Conservation (phyloP, 2,113 vertebrate species). For the Oreocharis arfaki region DNA sequence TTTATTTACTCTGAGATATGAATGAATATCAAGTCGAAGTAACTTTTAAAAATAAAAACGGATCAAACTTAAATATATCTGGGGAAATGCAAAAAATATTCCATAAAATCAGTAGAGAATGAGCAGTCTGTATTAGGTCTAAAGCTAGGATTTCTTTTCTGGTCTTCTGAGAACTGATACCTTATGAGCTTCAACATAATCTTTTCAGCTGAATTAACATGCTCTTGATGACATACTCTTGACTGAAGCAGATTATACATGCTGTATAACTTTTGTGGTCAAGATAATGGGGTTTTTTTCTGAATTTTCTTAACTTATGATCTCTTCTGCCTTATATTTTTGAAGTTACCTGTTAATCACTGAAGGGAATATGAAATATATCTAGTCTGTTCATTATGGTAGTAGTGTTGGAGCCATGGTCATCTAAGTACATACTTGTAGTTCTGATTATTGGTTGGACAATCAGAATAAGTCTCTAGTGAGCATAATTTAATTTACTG, state of each 20-base stretch:
- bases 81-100: background rate
- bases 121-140: background rate
- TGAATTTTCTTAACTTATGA: background rate
- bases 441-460: background rate
- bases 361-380: background rate
- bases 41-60: background rate
- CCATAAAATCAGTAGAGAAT: background rate
- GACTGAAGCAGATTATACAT: background rate
- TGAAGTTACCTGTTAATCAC: background rate
- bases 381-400: background rate
- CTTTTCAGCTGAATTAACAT: slow-evolving; percentile 3
- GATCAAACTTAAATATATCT: background rate
- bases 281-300: accelerated
- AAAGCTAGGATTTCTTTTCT: background rate
- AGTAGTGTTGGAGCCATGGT: background rate
- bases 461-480: background rate
- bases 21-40: background rate
- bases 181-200: background rate
- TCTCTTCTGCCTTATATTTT: background rate
- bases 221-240: background rate
- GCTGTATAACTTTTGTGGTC: background rate
- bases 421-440: background rate
- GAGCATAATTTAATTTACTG: background rate
- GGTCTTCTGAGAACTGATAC: background rate
- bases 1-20: background rate